These are phyloP conservation scores for Eupsittula cactorum DNA, from an alignment of 2,113 vertebrate genomes.

Conservation along the genomic window DNA sequence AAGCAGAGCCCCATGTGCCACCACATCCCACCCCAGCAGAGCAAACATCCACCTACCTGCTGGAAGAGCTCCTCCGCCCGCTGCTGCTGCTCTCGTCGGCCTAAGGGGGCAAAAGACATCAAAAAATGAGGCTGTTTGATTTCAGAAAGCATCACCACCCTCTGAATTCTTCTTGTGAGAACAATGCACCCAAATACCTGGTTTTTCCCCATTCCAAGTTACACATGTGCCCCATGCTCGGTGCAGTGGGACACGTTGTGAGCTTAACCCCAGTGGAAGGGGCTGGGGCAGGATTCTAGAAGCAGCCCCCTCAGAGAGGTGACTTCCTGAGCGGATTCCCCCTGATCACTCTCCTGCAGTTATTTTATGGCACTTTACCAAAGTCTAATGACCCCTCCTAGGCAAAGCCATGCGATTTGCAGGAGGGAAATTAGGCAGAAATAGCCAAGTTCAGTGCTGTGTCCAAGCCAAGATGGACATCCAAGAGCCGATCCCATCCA, in stretches of 20 bases:
- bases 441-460: not conserved
- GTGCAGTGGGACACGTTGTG: rapidly evolving
- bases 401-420: rapidly evolving
- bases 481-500: not conserved
- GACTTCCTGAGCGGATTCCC: rapidly evolving
- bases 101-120: constrained; percentile 46
- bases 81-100: constrained; percentile 76
- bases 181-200: rapidly evolving
- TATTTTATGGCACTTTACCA: not conserved
- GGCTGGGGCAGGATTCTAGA: not conserved
- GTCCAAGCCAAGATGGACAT: not conserved
- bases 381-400: rapidly evolving
- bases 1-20: rapidly evolving
- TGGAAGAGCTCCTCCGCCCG: constrained; percentile 71
- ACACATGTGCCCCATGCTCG: rapidly evolving
- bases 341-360: rapidly evolving
- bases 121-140: not conserved
- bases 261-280: not conserved
- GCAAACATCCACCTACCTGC: constrained; percentile 67
- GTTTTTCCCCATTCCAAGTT: not conserved
- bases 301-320: rapidly evolving
- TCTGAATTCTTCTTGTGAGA: not conserved
- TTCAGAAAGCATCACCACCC: not conserved
- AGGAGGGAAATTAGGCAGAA: not conserved
- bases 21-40: not conserved